phyloP scores from a whole-genome alignment of 2,113 vertebrate genomes.

The Silurus asotus region DNA sequence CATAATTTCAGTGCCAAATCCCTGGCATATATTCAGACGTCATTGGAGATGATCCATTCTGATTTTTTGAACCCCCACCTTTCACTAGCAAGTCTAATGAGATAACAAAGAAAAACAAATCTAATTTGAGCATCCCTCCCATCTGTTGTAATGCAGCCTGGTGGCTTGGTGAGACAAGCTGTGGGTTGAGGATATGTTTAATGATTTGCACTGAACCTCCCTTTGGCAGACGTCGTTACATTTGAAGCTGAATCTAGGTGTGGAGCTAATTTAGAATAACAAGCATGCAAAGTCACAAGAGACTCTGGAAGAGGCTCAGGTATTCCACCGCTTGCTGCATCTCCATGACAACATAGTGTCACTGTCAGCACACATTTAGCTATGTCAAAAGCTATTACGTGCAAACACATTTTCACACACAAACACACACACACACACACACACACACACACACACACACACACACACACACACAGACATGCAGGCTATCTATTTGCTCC shows the following conservation, averaged over 20 bases:
- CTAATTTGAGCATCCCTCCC: neutral
- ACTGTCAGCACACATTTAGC: constrained; percentile 45
- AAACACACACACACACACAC: neutral
- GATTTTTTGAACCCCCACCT: neutral
- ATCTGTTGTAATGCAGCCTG: neutral
- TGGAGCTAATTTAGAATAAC: constrained; percentile 54
- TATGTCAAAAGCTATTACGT: constrained; percentile 37
- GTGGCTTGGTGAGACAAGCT: constrained; percentile 7
- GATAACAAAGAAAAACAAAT: neutral
- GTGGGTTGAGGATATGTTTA: constrained; percentile 29
- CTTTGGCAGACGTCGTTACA: constrained; percentile 28
- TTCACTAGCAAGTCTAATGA: neutral
- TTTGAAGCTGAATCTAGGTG: constrained; percentile 34
- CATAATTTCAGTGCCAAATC: neutral
- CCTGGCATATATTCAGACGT: neutral
- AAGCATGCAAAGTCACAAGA: constrained; percentile 39
- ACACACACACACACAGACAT: neutral
- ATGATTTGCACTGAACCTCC: constrained; percentile 12
- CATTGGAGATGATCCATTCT: neutral
- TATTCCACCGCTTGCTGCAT: constrained; percentile 61
- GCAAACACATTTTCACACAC: constrained; percentile 22
- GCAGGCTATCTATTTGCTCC: constrained; percentile 27
- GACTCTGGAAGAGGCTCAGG: constrained; percentile 49
- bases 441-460: neutral
- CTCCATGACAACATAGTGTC: constrained; percentile 60